Conservation (phyloP, 1,140 invertebrate genomes). For the Drosophila takahashii region DNA sequence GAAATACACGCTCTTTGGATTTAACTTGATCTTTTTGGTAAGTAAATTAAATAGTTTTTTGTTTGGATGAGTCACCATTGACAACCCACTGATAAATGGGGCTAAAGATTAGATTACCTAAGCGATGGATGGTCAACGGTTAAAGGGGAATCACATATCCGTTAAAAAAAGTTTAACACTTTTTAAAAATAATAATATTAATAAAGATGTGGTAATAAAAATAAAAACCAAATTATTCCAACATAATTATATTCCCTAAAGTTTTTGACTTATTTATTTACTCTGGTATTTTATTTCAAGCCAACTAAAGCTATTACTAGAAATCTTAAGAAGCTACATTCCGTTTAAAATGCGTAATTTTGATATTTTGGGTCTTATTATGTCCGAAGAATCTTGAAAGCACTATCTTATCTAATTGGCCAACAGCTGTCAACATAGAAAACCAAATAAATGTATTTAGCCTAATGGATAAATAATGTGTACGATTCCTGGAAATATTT, state of each 20-base stretch:
- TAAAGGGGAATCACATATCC: constrained; percentile 3
- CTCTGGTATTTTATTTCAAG: no score
- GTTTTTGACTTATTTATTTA: no score
- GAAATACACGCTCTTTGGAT: constrained; percentile 88
- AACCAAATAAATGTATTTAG: not conserved
- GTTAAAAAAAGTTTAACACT: no score
- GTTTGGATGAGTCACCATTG: constrained; percentile 25
- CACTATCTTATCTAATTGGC: constrained; percentile 15
- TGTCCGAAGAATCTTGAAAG: not conserved
- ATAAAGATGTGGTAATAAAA: no score
- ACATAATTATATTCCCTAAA: no score
- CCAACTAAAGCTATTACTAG: no score
- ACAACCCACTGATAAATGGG: not conserved
- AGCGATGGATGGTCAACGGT: not conserved
- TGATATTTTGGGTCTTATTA: not conserved
- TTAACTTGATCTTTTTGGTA: constrained; percentile 89
- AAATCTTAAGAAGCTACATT: not conserved
- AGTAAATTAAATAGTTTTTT: constrained; percentile 73
- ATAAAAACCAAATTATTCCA: no score
- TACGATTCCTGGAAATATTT: not conserved
- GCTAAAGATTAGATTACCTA: constrained; percentile 10
- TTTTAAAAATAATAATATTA: no score
- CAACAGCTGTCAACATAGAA: constrained; percentile 1
- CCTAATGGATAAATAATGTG: constrained; percentile 6
- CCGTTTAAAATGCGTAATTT: not conserved